Evolutionary conservation across 2,113 vertebrate species (phyloP).

Genomic region (Meles meles): DNA sequence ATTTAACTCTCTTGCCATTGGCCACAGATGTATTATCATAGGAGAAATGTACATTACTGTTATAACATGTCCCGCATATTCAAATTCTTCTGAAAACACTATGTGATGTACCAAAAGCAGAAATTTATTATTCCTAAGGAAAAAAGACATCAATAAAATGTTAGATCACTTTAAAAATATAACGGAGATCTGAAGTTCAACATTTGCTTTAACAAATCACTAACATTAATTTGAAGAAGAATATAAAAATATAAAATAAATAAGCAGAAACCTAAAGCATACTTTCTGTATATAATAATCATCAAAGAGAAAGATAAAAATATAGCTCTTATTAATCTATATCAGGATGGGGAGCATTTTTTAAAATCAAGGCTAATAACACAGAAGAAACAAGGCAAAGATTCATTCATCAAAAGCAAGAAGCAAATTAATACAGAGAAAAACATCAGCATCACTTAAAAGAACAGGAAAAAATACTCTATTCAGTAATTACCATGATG

Average conservation of each 20-base stretch:
- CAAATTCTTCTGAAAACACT: slow-evolving; percentile 76
- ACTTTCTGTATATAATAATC: neutral
- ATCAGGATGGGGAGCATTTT: neutral
- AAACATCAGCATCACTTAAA: slow-evolving; percentile 16
- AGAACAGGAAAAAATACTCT: neutral
- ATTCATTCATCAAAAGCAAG: slow-evolving; percentile 36
- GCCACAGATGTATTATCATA: slow-evolving; percentile 67
- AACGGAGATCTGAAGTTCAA: neutral
- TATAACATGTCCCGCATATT: slow-evolving; percentile 67
- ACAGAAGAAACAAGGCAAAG: neutral
- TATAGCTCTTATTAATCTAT: neutral
- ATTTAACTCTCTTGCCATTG: slow-evolving; percentile 39
- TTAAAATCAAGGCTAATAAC: neutral
- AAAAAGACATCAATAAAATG: slow-evolving; percentile 54
- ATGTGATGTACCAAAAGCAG: slow-evolving; percentile 29
- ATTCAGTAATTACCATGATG: neutral
- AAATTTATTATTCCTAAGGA: slow-evolving; percentile 69
- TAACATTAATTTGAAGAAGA: slow-evolving; percentile 32
- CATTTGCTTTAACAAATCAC: slow-evolving; percentile 21
- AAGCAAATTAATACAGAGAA: neutral
- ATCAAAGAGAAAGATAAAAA: slow-evolving; percentile 3
- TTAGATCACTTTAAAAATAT: slow-evolving; percentile 40
- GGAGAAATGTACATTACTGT: slow-evolving; percentile 73
- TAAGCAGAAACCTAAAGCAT: slow-evolving; percentile 7
- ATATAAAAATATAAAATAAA: slow-evolving; percentile 1